Conservation (phyloP, 2,113 vertebrate genomes). For the Circaetus cinerascens region DNA sequence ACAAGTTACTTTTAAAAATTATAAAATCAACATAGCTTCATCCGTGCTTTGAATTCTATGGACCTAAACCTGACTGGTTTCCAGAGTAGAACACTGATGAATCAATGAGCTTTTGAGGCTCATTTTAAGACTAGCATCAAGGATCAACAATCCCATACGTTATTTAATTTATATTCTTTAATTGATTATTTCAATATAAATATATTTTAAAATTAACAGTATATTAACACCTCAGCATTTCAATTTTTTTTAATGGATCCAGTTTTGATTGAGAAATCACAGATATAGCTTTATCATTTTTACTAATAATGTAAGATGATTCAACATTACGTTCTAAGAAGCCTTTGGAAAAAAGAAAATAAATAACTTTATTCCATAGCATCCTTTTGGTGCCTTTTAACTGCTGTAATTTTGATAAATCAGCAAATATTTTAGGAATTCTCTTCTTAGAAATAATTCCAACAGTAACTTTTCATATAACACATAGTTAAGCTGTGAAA, state of each 20-base stretch:
- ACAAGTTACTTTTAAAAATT: neutral
- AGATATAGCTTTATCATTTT: neutral
- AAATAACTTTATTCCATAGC: neutral
- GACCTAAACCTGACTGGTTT: neutral
- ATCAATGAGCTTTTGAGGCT: neutral
- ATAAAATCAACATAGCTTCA: neutral
- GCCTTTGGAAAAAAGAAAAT: neutral
- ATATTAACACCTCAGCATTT: neutral
- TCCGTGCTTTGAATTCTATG: neutral
- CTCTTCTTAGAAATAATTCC: neutral
- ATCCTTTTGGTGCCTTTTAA: neutral
- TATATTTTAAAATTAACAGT: neutral
- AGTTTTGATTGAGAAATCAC: neutral
- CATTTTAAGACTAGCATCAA: neutral
- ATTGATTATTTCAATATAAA: neutral
- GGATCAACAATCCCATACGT: neutral
- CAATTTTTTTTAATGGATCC: neutral
- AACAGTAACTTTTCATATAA: constrained; percentile 11
- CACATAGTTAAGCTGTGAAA: constrained; percentile 28
- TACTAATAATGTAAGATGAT: neutral
- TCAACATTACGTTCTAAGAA: neutral
- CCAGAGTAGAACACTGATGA: neutral
- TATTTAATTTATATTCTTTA: neutral
- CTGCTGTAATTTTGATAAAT: neutral
- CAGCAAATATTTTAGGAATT: constrained; percentile 30